Conservation (phyloP, 1,140 invertebrate species). For the Lasaia peninsularis region DNA sequence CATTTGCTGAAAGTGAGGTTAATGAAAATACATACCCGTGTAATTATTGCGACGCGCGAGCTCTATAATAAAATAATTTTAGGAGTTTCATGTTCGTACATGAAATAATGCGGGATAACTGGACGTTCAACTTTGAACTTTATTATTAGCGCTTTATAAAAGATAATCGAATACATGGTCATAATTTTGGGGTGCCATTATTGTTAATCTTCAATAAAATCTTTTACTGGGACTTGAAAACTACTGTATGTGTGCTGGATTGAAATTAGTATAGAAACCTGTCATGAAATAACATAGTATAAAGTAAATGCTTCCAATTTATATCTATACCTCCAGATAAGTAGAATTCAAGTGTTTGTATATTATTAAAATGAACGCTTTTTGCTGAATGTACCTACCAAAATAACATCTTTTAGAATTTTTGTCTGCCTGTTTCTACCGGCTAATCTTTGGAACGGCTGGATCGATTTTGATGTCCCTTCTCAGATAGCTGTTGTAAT, state of each 20-base stretch:
- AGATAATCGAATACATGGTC: background rate
- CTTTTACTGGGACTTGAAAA: background rate
- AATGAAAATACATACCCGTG: too few species aligned
- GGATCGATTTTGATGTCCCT: background rate
- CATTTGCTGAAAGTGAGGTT: background rate
- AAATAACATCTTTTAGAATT: too few species aligned
- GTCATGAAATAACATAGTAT: too few species aligned
- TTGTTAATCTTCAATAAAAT: background rate
- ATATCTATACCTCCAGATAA: too few species aligned
- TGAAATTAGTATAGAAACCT: background rate
- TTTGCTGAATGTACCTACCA: too few species aligned
- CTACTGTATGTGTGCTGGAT: background rate
- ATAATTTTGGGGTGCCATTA: background rate
- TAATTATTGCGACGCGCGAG: background rate
- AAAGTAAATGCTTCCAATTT: too few species aligned
- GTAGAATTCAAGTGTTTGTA: too few species aligned
- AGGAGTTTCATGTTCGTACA: background rate
- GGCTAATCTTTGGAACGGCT: background rate
- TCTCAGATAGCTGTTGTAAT: too few species aligned
- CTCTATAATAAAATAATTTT: background rate
- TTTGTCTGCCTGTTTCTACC: too few species aligned
- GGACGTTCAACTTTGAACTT: slow-evolving; percentile 10
- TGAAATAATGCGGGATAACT: background rate
- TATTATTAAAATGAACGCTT: too few species aligned
- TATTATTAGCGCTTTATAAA: background rate